Evolutionary conservation across 1,140 invertebrate genomes (phyloP).

Genomic region (Hylaeus anthracinus): DNA sequence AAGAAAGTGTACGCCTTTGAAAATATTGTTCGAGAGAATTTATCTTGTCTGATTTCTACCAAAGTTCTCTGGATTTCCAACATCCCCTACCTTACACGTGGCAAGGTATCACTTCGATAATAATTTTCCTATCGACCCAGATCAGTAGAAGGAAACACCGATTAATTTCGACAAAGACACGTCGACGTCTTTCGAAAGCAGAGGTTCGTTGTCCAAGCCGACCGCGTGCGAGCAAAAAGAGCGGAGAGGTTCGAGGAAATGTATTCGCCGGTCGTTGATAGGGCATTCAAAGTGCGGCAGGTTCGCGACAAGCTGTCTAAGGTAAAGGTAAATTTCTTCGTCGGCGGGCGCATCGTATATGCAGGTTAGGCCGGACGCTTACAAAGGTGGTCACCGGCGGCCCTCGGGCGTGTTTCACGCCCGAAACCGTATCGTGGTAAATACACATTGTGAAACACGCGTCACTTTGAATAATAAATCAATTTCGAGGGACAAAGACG

Average conservation of each 20-base stretch:
- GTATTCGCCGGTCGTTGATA: background rate
- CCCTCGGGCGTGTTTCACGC: conserved; percentile 55
- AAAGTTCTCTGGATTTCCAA: no score
- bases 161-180: background rate
- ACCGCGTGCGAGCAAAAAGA: background rate
- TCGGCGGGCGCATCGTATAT: conserved; percentile 35
- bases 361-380: conserved; percentile 46
- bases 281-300: conserved; percentile 5
- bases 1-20: no score
- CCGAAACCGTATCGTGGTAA: conserved; percentile 74
- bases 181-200: background rate
- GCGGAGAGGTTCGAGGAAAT: background rate
- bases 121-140: no score
- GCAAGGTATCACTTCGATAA: no score
- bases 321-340: conserved; percentile 43
- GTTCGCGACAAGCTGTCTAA: conserved; percentile 14
- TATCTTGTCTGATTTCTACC: no score
- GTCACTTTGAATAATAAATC: conserved; percentile 82
- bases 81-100: no score
- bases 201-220: background rate
- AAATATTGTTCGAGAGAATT: no score
- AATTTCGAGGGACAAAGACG: conserved; percentile 80
- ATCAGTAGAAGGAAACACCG: no score
- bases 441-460: conserved; percentile 81
- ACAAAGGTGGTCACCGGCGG: conserved; percentile 60